Conservation (phyloP, 2,113 vertebrate genomes). For the Corythornis vintsioides region DNA sequence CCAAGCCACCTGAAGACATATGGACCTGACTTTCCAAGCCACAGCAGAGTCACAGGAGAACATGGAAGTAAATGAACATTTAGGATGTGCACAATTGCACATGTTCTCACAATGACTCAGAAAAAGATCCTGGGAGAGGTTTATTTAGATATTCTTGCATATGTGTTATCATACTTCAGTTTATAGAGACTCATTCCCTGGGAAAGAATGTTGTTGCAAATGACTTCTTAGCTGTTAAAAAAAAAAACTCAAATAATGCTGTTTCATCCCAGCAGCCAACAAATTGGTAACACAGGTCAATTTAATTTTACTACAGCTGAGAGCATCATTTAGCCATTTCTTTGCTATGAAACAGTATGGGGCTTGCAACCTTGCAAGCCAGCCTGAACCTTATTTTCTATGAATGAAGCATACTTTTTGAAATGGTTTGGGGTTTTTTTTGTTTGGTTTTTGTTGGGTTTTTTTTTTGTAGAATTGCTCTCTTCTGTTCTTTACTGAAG, state of each 20-base stretch:
- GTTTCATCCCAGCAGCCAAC: background rate
- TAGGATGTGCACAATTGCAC: background rate
- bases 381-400: background rate
- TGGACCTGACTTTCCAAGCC: background rate
- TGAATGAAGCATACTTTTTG: background rate
- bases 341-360: background rate
- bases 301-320: conserved; percentile 27
- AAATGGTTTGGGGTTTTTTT: background rate
- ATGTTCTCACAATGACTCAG: background rate
- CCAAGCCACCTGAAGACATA: background rate
- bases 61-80: background rate
- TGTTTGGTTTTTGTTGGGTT: no score
- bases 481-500: background rate
- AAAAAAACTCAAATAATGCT: background rate
- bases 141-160: background rate
- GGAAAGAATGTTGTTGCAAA: background rate
- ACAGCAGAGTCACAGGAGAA: background rate
- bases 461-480: background rate
- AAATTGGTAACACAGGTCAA: background rate
- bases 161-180: background rate
- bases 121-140: background rate
- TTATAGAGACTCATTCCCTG: background rate
- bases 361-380: background rate
- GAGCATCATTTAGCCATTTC: background rate
- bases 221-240: background rate